phyloP scores from a whole-genome alignment of 2,113 vertebrate genomes.

The Myiagra hebetior region DNA sequence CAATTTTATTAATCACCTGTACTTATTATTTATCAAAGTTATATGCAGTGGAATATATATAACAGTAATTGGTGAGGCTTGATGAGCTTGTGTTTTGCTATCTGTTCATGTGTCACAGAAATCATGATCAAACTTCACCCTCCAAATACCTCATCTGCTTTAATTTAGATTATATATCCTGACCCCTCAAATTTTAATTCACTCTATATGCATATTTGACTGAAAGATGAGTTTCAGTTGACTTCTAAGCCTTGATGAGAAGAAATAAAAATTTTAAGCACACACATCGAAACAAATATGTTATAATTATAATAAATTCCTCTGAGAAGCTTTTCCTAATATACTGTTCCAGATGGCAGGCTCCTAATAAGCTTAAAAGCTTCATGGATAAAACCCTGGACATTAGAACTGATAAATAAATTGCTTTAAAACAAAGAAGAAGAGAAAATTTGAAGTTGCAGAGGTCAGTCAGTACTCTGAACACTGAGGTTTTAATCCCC shows the following conservation, averaged over 20 bases:
- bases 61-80: background rate
- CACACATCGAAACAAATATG: background rate
- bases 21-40: background rate
- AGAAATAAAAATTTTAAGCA: background rate
- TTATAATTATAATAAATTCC: background rate
- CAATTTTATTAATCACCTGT: background rate
- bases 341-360: slow-evolving; percentile 22
- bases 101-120: background rate
- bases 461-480: background rate
- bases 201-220: background rate
- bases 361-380: slow-evolving; percentile 47
- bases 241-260: background rate
- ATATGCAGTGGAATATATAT: background rate
- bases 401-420: slow-evolving; percentile 20
- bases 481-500: background rate
- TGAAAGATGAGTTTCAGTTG: background rate
- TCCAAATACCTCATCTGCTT: background rate
- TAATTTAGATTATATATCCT: background rate
- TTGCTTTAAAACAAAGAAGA: background rate
- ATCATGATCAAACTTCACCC: background rate
- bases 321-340: slow-evolving; percentile 28
- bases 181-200: background rate
- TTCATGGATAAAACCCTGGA: slow-evolving; percentile 19
- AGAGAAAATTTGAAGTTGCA: background rate
- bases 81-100: background rate